Conservation (phyloP, 2,797 vertebrate genomes). For the Xiphorhynchus erythropygius region DNA sequence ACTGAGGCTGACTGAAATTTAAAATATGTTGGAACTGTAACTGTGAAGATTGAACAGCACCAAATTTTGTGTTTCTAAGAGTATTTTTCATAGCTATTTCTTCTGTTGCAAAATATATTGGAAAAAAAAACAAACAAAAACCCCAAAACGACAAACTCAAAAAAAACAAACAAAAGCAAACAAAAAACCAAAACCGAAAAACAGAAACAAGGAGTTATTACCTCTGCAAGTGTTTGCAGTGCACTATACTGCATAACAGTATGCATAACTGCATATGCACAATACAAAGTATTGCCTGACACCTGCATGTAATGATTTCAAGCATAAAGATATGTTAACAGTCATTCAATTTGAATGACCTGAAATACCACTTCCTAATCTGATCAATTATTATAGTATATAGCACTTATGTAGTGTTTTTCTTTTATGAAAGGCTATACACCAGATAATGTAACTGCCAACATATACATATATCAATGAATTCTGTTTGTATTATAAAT, state of each 20-base stretch:
- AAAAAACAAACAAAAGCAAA: too few relatives aligned
- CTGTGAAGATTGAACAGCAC: neutral
- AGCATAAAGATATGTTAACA: neutral
- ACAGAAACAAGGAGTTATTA: neutral
- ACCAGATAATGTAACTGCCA: neutral
- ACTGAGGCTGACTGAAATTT: neutral
- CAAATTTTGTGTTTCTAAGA: neutral
- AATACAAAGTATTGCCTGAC: neutral
- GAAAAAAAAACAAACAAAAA: neutral
- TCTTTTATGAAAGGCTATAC: neutral
- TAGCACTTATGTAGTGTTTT: neutral
- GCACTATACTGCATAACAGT: too few relatives aligned
- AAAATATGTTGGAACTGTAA: neutral
- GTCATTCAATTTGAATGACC: neutral
- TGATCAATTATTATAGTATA: neutral
- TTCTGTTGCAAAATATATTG: neutral
- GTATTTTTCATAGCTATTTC: neutral
- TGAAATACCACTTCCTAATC: neutral
- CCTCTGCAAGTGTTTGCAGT: neutral
- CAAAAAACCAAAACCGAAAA: too few relatives aligned
- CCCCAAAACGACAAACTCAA: too few relatives aligned
- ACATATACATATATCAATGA: neutral
- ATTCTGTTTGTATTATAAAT: neutral
- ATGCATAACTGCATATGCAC: too few relatives aligned
- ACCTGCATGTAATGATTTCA: neutral